These are phyloP conservation scores for Dicycla oo DNA, from an alignment of 2,888 invertebrate genomes.

Conservation along the genomic window DNA sequence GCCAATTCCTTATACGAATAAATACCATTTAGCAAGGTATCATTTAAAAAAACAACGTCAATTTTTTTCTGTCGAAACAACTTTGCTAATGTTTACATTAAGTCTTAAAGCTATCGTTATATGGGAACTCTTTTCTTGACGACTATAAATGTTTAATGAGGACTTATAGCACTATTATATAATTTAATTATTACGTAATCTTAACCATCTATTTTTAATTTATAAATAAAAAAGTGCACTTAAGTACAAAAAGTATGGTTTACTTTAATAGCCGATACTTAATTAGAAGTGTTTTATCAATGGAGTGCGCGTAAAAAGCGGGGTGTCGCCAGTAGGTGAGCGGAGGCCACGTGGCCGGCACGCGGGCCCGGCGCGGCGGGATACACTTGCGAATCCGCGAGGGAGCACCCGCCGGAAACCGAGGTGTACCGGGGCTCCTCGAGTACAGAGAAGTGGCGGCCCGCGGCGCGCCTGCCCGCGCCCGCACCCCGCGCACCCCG, in stretches of 20 bases:
- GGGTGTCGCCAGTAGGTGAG: conserved; percentile 78
- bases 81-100: conserved; percentile 36
- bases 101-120: conserved; percentile 17
- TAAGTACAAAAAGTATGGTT: conserved; percentile 69
- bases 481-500: conserved; percentile 75
- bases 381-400: conserved; percentile 86
- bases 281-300: conserved; percentile 83
- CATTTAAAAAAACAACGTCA: neutral
- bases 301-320: conserved; percentile 79
- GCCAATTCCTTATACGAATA: conserved; percentile 5
- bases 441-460: conserved; percentile 89
- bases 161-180: conserved; percentile 43
- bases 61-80: conserved; percentile 15
- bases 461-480: conserved; percentile 84
- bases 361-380: conserved; percentile 81
- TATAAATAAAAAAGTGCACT: conserved; percentile 62
- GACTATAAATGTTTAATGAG: conserved; percentile 30
- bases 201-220: conserved; percentile 41
- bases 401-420: conserved; percentile 89
- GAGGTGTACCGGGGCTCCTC: conserved; percentile 90
- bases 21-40: neutral
- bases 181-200: conserved; percentile 59
- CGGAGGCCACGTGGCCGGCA: conserved; percentile 86
- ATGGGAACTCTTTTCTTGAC: neutral
- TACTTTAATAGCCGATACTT: conserved; percentile 75